Evolutionary conservation across 2,888 invertebrate genomes (phyloP).

Genomic region (Belgica antarctica): DNA sequence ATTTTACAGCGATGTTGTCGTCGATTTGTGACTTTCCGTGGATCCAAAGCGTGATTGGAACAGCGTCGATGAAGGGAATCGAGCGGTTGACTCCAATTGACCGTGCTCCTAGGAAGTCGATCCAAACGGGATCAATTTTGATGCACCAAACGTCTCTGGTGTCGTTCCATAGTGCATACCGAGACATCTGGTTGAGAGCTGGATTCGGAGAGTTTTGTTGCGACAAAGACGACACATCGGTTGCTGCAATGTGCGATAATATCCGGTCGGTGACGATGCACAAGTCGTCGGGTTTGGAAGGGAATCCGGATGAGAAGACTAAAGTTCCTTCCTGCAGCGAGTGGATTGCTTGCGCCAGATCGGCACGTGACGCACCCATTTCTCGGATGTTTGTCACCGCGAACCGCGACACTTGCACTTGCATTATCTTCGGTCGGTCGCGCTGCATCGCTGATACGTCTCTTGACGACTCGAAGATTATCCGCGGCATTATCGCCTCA

Average conservation of each 20-base stretch:
- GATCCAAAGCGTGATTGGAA: conserved; percentile 85
- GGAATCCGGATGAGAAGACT: conserved; percentile 76
- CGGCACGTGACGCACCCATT: conserved; percentile 65
- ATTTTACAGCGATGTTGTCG: conserved; percentile 26
- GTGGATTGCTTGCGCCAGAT: conserved; percentile 76
- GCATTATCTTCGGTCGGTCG: conserved; percentile 83
- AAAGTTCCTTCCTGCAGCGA: conserved; percentile 72
- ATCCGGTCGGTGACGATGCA: conserved; percentile 81
- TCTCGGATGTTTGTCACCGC: conserved; percentile 67
- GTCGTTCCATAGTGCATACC: conserved; percentile 73
- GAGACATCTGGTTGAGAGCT: conserved; percentile 52
- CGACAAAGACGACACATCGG: conserved; percentile 43
- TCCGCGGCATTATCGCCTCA: conserved; percentile 92
- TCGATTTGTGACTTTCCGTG: conserved; percentile 51
- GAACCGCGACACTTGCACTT: conserved; percentile 58
- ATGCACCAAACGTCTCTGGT: conserved; percentile 87
- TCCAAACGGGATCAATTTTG: conserved; percentile 86
- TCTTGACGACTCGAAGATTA: conserved; percentile 67
- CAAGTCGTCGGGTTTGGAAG: conserved; percentile 66
- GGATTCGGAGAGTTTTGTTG: conserved; percentile 39
- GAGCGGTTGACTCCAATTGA: conserved; percentile 71
- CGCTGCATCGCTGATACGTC: conserved; percentile 72
- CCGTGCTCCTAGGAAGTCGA: conserved; percentile 83
- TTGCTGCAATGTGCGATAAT: conserved; percentile 64
- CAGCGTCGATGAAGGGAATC: conserved; percentile 78